A percentile compares a stretch with the other conserved stretches of the same genome.
phyloP scores from a whole-genome alignment of 2,113 vertebrate genomes.

The Gallinago undulata region DNA sequence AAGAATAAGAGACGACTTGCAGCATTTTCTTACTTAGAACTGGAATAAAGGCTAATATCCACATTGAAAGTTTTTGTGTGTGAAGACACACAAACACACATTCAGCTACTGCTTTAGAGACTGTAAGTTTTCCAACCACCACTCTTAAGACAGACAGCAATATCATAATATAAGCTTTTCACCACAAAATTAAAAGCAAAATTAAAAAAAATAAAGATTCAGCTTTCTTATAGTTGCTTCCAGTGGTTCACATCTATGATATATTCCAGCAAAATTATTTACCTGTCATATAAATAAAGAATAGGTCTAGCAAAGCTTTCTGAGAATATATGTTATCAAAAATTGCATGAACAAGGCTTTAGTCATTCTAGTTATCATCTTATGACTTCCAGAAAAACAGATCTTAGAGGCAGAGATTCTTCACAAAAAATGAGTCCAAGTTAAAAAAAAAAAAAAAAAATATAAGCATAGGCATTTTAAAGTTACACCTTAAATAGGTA shows the following conservation, averaged over 20 bases:
- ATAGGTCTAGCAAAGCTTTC: background rate
- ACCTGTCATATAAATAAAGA: background rate
- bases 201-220: background rate
- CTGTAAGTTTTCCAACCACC: background rate
- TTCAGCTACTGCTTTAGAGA: no score
- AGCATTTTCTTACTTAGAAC: background rate
- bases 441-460: background rate
- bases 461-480: background rate
- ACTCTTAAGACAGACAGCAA: background rate
- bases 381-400: background rate
- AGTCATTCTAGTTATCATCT: background rate
- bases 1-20: background rate
- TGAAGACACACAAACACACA: background rate
- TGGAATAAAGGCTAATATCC: background rate
- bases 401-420: background rate
- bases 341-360: background rate
- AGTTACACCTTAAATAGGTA: background rate
- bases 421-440: background rate
- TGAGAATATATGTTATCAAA: background rate
- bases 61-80: fast-evolving
- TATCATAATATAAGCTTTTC: background rate
- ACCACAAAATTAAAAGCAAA: background rate
- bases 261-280: background rate
- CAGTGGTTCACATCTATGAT: background rate
- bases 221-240: background rate